Conservation (phyloP, 1,140 invertebrate genomes). For the Drosophila parvula region DNA sequence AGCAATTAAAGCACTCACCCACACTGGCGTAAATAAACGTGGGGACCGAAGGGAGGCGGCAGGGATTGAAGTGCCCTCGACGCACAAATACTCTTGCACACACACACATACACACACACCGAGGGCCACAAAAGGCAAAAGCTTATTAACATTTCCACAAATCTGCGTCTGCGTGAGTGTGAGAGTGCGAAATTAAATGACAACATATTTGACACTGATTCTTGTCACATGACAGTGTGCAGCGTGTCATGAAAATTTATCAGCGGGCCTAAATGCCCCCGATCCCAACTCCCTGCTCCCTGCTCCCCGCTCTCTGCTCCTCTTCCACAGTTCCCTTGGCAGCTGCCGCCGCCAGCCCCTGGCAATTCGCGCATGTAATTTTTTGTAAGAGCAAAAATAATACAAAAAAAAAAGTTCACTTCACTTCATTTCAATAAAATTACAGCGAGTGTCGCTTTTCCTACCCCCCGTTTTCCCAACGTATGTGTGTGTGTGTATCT, state of each 20-base stretch:
- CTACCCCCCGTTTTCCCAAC: not conserved
- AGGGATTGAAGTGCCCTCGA: conserved; percentile 34
- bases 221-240: conserved; percentile 75
- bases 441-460: conserved; percentile 35
- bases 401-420: conserved; percentile 30
- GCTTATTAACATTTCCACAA: conserved; percentile 80
- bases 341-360: conserved; percentile 17
- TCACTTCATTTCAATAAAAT: conserved; percentile 68
- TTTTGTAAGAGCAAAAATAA: conserved; percentile 31
- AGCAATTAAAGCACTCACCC: conserved; percentile 65
- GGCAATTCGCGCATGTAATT: conserved; percentile 66
- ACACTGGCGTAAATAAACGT: conserved; percentile 1
- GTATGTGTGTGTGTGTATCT: conserved; percentile 22
- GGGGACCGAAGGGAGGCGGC: not conserved
- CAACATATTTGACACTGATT: conserved; percentile 83
- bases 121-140: conserved; percentile 52
- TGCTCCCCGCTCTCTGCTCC: not conserved
- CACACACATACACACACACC: conserved; percentile 4
- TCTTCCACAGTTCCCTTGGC: not conserved
- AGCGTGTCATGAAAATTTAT: conserved; percentile 78
- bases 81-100: not conserved
- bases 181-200: conserved; percentile 81
- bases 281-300: not conserved
- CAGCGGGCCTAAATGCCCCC: conserved; percentile 67
- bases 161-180: conserved; percentile 63